A percentile compares a stretch with the other conserved stretches of the same genome.
phyloP scores from a whole-genome alignment of 1,140 invertebrate genomes.

The Drosophila azteca region DNA sequence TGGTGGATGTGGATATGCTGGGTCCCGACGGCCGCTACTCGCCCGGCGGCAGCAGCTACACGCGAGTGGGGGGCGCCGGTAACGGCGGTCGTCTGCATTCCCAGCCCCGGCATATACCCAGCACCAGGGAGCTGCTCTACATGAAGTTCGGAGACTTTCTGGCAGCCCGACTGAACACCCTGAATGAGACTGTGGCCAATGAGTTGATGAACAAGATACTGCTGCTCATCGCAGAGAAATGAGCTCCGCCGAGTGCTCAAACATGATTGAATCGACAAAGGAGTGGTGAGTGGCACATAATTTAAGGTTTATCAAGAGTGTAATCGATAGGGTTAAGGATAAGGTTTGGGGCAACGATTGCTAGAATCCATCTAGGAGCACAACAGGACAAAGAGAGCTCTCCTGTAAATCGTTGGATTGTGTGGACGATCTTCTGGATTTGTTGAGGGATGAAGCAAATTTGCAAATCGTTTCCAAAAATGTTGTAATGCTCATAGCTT shows the following conservation, averaged over 20 bases:
- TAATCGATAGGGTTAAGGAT: no score
- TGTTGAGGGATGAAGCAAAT: no score
- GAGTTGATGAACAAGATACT: conserved; percentile 80
- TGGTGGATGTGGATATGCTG: conserved; percentile 52
- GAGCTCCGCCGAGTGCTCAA: conserved; percentile 2
- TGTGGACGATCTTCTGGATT: no score
- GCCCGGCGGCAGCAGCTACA: conserved; percentile 50
- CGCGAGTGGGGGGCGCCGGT: conserved; percentile 22
- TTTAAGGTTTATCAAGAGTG: no score
- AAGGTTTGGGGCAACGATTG: no score
- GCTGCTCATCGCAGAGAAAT: conserved; percentile 75
- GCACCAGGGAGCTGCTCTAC: conserved; percentile 69
- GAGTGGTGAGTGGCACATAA: conserved; percentile 14
- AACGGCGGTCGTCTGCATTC: conserved; percentile 8
- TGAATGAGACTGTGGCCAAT: conserved; percentile 74
- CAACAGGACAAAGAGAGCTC: no score
- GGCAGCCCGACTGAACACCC: conserved; percentile 76
- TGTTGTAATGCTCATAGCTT: not conserved
- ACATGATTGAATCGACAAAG: conserved; percentile 19
- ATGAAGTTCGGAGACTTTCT: conserved; percentile 79
- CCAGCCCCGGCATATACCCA: conserved; percentile 29
- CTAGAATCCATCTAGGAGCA: no score
- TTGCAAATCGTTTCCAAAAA: not conserved
- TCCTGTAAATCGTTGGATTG: no score
- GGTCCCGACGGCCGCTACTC: conserved; percentile 48